A percentile compares a stretch with the other conserved stretches of the same genome.
Conservation (phyloP, 2,113 vertebrate species). For the Paedocypris sp. region DNA sequence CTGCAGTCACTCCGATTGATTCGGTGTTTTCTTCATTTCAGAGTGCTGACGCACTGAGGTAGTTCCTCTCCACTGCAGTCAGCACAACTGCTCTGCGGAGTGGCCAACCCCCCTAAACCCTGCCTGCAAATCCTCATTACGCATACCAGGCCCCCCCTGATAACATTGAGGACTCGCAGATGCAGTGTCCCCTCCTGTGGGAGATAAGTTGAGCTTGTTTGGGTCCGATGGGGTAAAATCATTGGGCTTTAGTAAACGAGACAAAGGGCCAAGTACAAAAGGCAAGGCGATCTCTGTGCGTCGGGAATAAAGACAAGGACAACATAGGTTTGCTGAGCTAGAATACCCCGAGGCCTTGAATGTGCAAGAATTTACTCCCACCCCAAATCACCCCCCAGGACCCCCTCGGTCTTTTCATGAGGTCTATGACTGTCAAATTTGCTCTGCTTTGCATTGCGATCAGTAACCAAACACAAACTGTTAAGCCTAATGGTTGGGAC, state of each 20-base stretch:
- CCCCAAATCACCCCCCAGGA: not conserved
- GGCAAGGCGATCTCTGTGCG: not conserved
- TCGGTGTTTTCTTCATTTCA: conserved; percentile 63
- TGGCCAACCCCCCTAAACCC: conserved; percentile 30
- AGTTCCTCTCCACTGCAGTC: conserved; percentile 66
- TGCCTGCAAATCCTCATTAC: conserved; percentile 55
- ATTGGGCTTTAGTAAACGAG: not conserved
- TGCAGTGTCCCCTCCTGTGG: conserved; percentile 17
- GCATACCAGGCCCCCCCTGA: conserved; percentile 51
- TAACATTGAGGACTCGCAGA: conserved; percentile 28
- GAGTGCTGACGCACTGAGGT: conserved; percentile 73
- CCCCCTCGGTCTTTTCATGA: no score
- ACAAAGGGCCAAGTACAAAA: not conserved
- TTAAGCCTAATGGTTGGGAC: not conserved
- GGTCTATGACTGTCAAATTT: conserved; percentile 14
- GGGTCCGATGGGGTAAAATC: not conserved
- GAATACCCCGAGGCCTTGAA: not conserved
- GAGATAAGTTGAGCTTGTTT: not conserved
- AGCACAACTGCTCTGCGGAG: conserved; percentile 65
- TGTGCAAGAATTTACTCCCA: conserved; percentile 15
- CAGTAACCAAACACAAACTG: conserved; percentile 17
- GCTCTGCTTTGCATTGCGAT: conserved; percentile 1
- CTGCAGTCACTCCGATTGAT: conserved; percentile 72
- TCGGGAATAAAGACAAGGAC: not conserved
- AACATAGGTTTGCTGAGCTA: not conserved